Evolutionary conservation across 1,140 invertebrate species (phyloP), one percentile per base, ranked within the genome.

Genomic region (Calosoma granatense): DNA sequence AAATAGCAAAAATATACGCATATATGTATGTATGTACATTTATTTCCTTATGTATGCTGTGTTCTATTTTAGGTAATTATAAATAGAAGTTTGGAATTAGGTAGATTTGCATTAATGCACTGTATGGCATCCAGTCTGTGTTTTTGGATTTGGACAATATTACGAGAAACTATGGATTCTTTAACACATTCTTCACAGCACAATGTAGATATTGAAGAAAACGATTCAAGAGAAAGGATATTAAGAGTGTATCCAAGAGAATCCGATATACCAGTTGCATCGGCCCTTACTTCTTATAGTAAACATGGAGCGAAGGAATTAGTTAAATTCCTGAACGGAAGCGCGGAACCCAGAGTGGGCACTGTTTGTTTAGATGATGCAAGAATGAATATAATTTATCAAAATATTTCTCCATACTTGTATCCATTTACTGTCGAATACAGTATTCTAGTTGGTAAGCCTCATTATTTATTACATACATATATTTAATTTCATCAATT

Each of bases 351-450:
- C 54, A 66, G 64, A 56, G 67, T 56, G 55, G 64, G 54, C 57
- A 56, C 39, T 63, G 67, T 59, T 55, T 70, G 56, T 71, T 72
- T 64, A 58, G 61, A 58, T 56, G 60, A 69, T 1, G 65, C 65
- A 30, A 65, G 69, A 11, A 61, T 81, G 21, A 74, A 72, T 1
- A 61, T 73, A 1, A 78, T 84, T 22, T 74, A 78, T 58, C 73
- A 78, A 63, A 73, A 77, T 64, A 76, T 81, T 59, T 82, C 82
- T 2, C 83, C 83, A 0, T 86, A 86, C 67, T 68, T 87, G 12
- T 87, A 85, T 66, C 85, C 85, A 2, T 87, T 87, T 69, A 83
- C 78, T 59, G 85, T 87, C 19, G 85, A 87, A 69, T 87, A 83
- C 67, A 85, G 81, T 67, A 85, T 87, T 66, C 73, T 86, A 39